Percentiles rank a stretch among this genome's conserved stretches.
Evolutionary conservation across 2,797 vertebrate species (phyloP).

Genomic region (Schizothorax lantsangensis): DNA sequence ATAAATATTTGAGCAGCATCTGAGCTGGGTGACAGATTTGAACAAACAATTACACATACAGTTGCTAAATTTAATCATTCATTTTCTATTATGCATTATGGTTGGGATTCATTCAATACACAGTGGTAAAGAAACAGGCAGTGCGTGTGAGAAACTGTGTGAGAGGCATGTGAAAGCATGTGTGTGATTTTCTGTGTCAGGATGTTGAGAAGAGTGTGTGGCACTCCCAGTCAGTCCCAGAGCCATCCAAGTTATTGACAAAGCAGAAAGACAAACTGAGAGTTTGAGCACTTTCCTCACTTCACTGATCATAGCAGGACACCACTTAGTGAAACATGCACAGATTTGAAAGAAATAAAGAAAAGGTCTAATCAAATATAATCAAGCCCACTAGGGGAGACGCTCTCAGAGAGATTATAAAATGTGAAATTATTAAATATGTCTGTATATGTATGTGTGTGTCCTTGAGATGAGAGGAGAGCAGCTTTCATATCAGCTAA

Average conservation of each 20-base stretch:
- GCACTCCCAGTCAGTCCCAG: background rate
- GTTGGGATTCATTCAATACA: background rate
- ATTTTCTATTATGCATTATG: constrained; percentile 31
- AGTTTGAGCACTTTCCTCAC: constrained; percentile 5
- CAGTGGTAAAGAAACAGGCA: background rate
- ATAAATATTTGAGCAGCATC: constrained; percentile 49
- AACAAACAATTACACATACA: constrained; percentile 38
- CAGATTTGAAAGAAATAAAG: constrained; percentile 13
- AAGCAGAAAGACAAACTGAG: constrained; percentile 2
- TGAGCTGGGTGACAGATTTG: constrained; percentile 23
- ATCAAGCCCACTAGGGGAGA: constrained; percentile 34
- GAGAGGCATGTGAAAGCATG: background rate
- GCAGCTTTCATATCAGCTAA: constrained; percentile 51
- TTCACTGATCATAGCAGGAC: background rate
- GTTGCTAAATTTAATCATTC: constrained; percentile 27
- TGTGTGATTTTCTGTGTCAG: constrained; percentile 21
- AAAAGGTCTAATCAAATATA: constrained; percentile 39
- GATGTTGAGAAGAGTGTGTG: background rate
- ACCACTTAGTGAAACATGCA: constrained; percentile 19
- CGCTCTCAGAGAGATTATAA: constrained; percentile 35
- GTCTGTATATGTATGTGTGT: background rate
- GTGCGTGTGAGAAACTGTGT: background rate
- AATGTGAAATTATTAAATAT: constrained; percentile 31
- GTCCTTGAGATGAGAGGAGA: constrained; percentile 36
- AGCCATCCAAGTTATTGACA: background rate